Evolutionary conservation across 2,113 vertebrate genomes (phyloP).

Genomic region (Esox niger): DNA sequence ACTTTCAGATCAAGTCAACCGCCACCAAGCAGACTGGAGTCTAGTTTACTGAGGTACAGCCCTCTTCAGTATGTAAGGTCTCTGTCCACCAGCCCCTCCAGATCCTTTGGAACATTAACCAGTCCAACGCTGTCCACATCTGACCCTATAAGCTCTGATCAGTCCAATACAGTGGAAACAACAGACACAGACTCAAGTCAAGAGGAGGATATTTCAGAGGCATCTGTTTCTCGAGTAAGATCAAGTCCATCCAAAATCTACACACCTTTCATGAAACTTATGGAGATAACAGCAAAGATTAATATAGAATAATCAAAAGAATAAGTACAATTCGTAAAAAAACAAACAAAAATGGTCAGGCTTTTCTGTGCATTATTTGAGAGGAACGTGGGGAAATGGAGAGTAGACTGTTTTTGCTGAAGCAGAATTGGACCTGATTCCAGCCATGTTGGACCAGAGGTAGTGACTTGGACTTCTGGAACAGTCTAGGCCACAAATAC

Average conservation of each 20-base stretch:
- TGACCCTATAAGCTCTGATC: slow-evolving; percentile 20
- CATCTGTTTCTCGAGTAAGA: slow-evolving; percentile 17
- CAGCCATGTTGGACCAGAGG: too few species aligned
- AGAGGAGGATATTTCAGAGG: slow-evolving; percentile 26
- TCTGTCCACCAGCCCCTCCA: slow-evolving; percentile 43
- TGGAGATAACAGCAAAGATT: slow-evolving; percentile 77
- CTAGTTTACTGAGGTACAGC: slow-evolving; percentile 68
- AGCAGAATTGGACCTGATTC: too few species aligned
- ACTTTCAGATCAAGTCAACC: slow-evolving; percentile 34
- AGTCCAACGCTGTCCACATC: slow-evolving; percentile 20
- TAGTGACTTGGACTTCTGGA: too few species aligned
- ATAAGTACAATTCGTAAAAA: too few species aligned
- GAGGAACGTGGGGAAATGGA: too few species aligned
- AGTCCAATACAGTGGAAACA: slow-evolving; percentile 18
- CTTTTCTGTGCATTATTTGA: too few species aligned
- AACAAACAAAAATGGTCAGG: too few species aligned
- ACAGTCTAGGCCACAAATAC: too few species aligned
- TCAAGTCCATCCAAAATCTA: slow-evolving; percentile 61
- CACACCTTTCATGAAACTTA: slow-evolving; percentile 84
- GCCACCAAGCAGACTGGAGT: slow-evolving; percentile 65
- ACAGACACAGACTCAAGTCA: slow-evolving; percentile 8
- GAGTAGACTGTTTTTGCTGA: too few species aligned
- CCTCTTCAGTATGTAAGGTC: slow-evolving; percentile 68
- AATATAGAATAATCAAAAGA: slow-evolving; percentile 44
- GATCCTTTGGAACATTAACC: slow-evolving; percentile 3